These are phyloP conservation scores for Monoplex corrugatus DNA, from an alignment of 2,888 invertebrate genomes.

Conservation along the genomic window DNA sequence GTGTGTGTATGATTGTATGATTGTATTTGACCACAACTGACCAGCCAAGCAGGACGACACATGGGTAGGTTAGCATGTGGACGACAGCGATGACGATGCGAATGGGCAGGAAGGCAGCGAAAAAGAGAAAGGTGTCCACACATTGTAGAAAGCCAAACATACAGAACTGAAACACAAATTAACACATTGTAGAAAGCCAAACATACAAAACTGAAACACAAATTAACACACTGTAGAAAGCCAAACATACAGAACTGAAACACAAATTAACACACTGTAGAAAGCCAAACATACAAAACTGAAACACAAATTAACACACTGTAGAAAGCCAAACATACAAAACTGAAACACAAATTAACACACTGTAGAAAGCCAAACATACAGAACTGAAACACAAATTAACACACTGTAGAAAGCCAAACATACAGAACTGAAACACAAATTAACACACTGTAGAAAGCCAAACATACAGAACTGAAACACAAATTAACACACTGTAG, in stretches of 20 bases:
- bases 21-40: no score
- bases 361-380: no score
- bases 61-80: slow-evolving; percentile 85
- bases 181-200: slow-evolving; percentile 82
- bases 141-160: slow-evolving; percentile 85
- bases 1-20: not conserved
- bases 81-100: slow-evolving; percentile 93
- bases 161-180: slow-evolving; percentile 77
- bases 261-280: slow-evolving; percentile 80
- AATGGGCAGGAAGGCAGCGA: slow-evolving; percentile 97
- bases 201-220: slow-evolving; percentile 79
- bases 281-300: slow-evolving; percentile 81
- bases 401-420: no score
- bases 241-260: slow-evolving; percentile 81
- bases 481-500: no score
- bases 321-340: no score
- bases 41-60: slow-evolving; percentile 63
- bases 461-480: no score
- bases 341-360: no score
- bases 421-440: no score
- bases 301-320: slow-evolving; percentile 61
- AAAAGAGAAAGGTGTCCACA: slow-evolving; percentile 97
- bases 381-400: no score
- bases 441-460: no score
- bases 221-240: slow-evolving; percentile 81